These are phyloP conservation scores for Ovibos moschatus DNA, from an alignment of 2,113 vertebrate genomes.

Conservation along the genomic window DNA sequence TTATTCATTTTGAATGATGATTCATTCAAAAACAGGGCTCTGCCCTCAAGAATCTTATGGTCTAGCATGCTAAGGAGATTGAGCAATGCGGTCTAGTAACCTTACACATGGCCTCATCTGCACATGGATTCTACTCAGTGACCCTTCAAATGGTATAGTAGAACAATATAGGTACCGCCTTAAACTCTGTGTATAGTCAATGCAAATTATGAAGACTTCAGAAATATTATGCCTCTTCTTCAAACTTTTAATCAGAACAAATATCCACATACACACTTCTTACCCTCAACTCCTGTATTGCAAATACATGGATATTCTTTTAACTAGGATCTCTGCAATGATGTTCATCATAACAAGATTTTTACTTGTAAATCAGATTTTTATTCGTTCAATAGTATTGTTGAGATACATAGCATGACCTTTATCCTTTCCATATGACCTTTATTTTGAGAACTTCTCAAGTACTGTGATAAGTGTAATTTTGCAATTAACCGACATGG, in stretches of 20 bases:
- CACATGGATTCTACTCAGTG: neutral
- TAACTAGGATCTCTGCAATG: neutral
- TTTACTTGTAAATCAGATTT: neutral
- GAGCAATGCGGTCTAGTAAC: neutral
- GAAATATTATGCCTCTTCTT: neutral
- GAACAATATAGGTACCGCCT: neutral
- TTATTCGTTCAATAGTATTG: neutral
- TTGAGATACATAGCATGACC: neutral
- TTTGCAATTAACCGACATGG: conserved; percentile 22
- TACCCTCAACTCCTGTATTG: neutral
- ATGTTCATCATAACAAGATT: neutral
- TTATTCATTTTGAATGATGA: neutral
- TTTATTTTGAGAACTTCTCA: neutral
- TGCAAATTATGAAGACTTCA: neutral
- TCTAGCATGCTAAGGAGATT: neutral
- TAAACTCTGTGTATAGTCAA: neutral
- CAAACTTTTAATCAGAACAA: neutral
- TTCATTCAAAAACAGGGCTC: neutral
- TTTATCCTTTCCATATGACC: neutral
- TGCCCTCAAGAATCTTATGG: neutral
- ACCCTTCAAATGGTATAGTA: neutral
- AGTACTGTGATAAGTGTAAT: neutral
- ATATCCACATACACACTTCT: neutral
- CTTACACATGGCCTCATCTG: neutral
- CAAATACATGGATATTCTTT: neutral